Percentiles rank a stretch among this genome's conserved stretches.
Evolutionary conservation across 2,113 vertebrate genomes (phyloP).

Genomic region (Datnioides undecimradiatus): DNA sequence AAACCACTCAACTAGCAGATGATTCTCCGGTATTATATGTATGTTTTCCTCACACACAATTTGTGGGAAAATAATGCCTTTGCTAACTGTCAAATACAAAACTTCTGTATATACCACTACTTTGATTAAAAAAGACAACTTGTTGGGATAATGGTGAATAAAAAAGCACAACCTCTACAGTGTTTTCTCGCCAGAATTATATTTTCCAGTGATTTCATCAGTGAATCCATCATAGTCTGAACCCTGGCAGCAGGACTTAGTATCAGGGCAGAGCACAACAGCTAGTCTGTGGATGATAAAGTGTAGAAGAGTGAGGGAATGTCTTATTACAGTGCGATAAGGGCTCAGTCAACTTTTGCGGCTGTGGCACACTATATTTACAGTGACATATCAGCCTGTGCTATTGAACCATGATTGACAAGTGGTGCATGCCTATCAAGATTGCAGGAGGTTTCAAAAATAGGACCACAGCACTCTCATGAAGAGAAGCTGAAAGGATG

Average conservation of each 20-base stretch:
- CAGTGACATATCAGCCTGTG: conserved; percentile 82
- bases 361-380: conserved; percentile 77
- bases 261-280: conserved; percentile 81
- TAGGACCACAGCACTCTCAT: conserved; percentile 38
- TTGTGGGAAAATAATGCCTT: not conserved
- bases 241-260: conserved; percentile 39
- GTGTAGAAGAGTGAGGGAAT: conserved; percentile 74
- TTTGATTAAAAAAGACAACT: not conserved
- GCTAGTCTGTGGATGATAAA: conserved; percentile 79
- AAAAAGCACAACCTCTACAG: conserved; percentile 29
- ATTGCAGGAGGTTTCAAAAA: conserved; percentile 74
- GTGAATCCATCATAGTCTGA: conserved; percentile 64
- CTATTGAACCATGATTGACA: conserved; percentile 84
- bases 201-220: conserved; percentile 78
- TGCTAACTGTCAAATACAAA: not conserved
- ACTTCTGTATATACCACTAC: not conserved
- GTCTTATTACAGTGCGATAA: conserved; percentile 80
- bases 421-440: conserved; percentile 75
- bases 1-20: not conserved
- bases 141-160: conserved; percentile 13
- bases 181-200: conserved; percentile 48
- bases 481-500: conserved; percentile 53
- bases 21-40: not conserved
- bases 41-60: not conserved
- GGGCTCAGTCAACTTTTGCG: conserved; percentile 58